These are phyloP conservation scores for Paracentrotus lividus DNA, from an alignment of 53 echinoderm and acorn worm genomes.

Conservation along the genomic window DNA sequence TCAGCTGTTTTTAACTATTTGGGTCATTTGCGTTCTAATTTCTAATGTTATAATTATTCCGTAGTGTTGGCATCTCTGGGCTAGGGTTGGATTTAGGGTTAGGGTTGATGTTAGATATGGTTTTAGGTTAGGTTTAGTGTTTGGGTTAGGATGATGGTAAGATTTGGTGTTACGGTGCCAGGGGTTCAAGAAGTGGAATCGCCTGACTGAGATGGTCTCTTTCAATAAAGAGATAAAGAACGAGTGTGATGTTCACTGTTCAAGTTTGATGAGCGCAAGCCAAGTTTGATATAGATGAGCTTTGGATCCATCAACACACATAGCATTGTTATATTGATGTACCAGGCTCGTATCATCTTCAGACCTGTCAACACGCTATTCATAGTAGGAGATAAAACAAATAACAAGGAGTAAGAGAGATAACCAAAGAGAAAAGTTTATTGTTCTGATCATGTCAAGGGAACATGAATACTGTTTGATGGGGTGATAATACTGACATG, in stretches of 20 bases:
- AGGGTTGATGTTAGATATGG: too few relatives aligned
- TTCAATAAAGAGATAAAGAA: too few relatives aligned
- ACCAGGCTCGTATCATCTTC: background rate
- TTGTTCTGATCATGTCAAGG: slow-evolving; percentile 37
- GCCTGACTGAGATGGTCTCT: too few relatives aligned
- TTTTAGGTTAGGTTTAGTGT: too few relatives aligned
- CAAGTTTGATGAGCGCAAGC: background rate
- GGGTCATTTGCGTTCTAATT: too few relatives aligned
- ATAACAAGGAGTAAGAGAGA: background rate
- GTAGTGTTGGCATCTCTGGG: too few relatives aligned
- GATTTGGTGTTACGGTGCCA: too few relatives aligned
- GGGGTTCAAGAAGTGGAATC: too few relatives aligned
- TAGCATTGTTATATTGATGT: slow-evolving; percentile 11
- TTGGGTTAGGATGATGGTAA: too few relatives aligned
- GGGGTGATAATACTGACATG: background rate
- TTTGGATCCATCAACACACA: slow-evolving; percentile 3
- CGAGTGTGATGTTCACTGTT: background rate
- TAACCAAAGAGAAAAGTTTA: background rate
- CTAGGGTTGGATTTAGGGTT: too few relatives aligned
- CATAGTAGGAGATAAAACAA: background rate
- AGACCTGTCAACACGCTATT: slow-evolving; percentile 19
- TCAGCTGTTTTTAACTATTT: too few relatives aligned
- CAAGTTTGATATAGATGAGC: slow-evolving; percentile 11
- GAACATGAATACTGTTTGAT: slow-evolving; percentile 15
- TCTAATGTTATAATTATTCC: too few relatives aligned